Evolutionary conservation across 2,797 vertebrate genomes (phyloP), one percentile per base, ranked within the genome.

Genomic region (Pachyuromys duprasi): DNA sequence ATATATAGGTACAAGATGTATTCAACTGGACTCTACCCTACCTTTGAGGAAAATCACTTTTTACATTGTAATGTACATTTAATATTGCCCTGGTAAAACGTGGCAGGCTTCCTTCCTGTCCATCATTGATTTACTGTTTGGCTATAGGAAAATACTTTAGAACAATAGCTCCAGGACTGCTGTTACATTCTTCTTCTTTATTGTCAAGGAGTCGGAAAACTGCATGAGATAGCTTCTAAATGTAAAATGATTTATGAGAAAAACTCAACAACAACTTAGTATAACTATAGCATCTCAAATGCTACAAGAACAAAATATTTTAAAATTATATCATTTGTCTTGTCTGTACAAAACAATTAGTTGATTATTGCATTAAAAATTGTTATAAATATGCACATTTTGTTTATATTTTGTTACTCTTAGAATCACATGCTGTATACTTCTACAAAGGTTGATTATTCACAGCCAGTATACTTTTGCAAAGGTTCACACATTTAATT

Each of bases 71-170:
- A 84, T 94, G 86, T 98, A 97, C 97, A 98, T 98, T 98, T 98
- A 98, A 97, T 97, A 97, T 96, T 97, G 98, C 70, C 93, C 95
- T 97, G 93, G 96, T 90, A 98, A 97, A 97, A 98, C 97, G 90
- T 96, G 92, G 70, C 89, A 97, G 94, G 95, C 97, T 98, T 97
- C 95, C 98, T 97, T 97, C 62, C 89, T 98, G 97, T 98, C 98
- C 97, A 97, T 98, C 97, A 97, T 92, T 98, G 98, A 98, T 98
- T 98, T 98, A 98, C 96, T 98, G 97, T 96, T 97, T 97, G 98
- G 96, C 93, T 97, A 93, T 92, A 94, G 86, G 93, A 87, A 98
- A 97, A 97, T 93, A 94, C 78, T 98, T 98, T 98, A 97, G 96
- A 98, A 97, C 86, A 98, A 97, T 90, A 94, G 86, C 95, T 42